Evolutionary conservation across 2,113 vertebrate species (phyloP), one percentile per base, ranked within the genome.

Genomic region (Albula goreensis): DNA sequence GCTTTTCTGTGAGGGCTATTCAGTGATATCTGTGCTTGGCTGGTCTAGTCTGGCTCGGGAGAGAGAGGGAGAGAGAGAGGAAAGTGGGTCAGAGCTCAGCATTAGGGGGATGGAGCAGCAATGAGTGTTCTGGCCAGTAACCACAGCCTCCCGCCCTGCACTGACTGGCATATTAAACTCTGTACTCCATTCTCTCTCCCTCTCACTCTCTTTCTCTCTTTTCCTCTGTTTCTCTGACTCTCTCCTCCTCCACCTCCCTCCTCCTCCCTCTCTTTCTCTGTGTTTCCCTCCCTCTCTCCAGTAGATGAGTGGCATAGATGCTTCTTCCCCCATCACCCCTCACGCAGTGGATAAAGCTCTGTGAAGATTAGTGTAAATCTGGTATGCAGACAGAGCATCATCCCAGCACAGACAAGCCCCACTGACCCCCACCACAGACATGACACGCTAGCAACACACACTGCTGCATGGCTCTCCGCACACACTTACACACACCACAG

Each of bases 331-430:
- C 91, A 85, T 88, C 81, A 50, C 89, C 90, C 85, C 85, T 92
- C 88, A 88, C 87, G 90, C 87, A 89, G 88, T 86, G 88, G 91
- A 92, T 91, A 92, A 93, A 94, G 92, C 92, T 91, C 92, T 92
- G 89, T 90, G 84, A 92, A 95, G 94, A 95, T 96, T 94, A 95
- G 89, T 83, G 93, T 92, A 94, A 95, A 95, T 95, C 93, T 94
- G 88, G 89, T 82, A 89, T 90, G 86, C 93, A 94, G 94, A 92
- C 92, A 90, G 83, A 85, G 83, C 83, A 63, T 53, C 77, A 12
- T 53, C 83, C 25, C 52, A 49, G 52, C 50, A 25, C 19, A 15
- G 13, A 31, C 8, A 56, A 49, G 74, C 10, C 84, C 48, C 10
- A 25, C 31, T 80, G 60, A 60, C 57, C 57, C 57, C 60, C 15